A percentile compares a stretch with the other conserved stretches of the same genome.
phyloP scores from a whole-genome alignment of 2,888 invertebrate genomes.

The Eilema griseolum region DNA sequence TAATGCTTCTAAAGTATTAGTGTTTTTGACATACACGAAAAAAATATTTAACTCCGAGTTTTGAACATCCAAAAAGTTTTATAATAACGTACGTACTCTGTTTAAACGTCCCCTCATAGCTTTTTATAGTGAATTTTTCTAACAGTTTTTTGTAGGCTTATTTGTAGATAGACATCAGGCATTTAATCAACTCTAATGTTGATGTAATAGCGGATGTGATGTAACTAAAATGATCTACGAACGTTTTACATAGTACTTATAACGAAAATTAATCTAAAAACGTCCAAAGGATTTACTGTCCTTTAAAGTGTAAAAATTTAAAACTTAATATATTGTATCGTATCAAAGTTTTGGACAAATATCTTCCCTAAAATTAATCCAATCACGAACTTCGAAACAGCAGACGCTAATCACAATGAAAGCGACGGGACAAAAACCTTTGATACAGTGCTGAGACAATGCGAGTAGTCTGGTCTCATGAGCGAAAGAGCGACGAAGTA shows the following conservation, averaged over 20 bases:
- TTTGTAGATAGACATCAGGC: not conserved
- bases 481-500: conserved; percentile 69
- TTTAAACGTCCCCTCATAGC: not conserved
- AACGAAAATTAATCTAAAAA: not conserved
- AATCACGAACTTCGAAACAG: conserved; percentile 19
- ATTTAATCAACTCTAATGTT: not conserved
- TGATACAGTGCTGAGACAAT: conserved; percentile 44
- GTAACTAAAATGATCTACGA: not conserved
- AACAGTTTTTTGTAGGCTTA: too few species aligned
- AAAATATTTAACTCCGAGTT: not conserved
- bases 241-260: not conserved
- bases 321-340: not conserved
- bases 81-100: too few species aligned
- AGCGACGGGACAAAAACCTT: conserved; percentile 39
- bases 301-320: not conserved
- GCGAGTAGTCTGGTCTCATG: conserved; percentile 50
- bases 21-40: not conserved
- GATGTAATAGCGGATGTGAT: not conserved
- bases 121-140: not conserved
- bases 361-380: conserved; percentile 1
- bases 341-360: not conserved
- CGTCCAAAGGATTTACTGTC: too few species aligned
- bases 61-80: not conserved
- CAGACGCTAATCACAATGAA: conserved; percentile 36
- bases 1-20: not conserved